Conservation (phyloP, 92 coral and sea anemone genomes). For the Scolanthus callimorphus region DNA sequence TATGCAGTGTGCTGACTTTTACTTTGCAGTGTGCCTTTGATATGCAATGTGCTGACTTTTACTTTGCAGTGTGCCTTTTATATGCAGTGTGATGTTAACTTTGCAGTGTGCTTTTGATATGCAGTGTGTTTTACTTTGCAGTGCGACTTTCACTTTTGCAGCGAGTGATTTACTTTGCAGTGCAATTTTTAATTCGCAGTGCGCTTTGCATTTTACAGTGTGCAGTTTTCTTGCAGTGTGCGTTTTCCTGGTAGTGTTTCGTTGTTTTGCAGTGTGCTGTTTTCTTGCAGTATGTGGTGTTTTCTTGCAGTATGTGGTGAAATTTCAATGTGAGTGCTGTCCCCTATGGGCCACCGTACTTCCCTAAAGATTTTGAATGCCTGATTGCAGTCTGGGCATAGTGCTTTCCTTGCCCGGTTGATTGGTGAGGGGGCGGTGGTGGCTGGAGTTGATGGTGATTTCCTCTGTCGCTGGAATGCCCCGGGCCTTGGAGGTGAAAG, state of each 20-base stretch:
- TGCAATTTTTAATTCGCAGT: slow-evolving; percentile 11
- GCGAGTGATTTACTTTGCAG: slow-evolving; percentile 1
- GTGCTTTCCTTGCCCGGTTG: no score
- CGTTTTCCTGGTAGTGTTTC: background rate
- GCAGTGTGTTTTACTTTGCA: slow-evolving; percentile 21
- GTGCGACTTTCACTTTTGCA: slow-evolving; percentile 2
- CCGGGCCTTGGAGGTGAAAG: no score
- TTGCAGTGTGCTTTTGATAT: slow-evolving; percentile 30
- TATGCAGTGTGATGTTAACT: slow-evolving; percentile 19
- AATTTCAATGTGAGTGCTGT: background rate
- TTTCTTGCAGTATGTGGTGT: background rate
- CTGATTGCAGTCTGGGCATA: no score
- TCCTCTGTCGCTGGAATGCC: no score
- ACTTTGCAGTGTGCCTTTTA: background rate
- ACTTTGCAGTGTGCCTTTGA: background rate
- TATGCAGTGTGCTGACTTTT: background rate
- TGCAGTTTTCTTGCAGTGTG: slow-evolving; percentile 5
- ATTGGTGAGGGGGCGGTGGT: no score
- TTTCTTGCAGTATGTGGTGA: background rate
- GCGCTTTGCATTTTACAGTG: slow-evolving; percentile 5
- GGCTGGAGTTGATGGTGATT: no score
- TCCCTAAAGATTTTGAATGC: no score
- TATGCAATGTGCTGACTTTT: background rate
- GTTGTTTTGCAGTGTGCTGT: background rate
- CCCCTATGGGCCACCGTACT: slow-evolving; percentile 1